These are phyloP conservation scores for Drosophila atripex DNA, from an alignment of 2,888 invertebrate species.

Conservation along the genomic window DNA sequence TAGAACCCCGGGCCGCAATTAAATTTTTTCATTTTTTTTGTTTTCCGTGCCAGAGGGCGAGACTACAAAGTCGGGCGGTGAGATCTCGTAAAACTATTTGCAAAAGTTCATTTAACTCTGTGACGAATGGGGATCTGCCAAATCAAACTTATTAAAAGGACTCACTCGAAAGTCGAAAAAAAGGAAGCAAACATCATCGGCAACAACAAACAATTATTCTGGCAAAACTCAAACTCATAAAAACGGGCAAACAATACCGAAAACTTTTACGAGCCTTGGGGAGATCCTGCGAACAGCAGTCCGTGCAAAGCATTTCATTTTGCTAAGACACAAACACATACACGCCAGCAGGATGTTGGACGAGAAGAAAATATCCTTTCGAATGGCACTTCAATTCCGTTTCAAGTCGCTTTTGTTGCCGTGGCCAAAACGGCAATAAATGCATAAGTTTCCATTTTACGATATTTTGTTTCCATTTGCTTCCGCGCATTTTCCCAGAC, in stretches of 20 bases:
- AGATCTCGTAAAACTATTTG: conserved; percentile 56
- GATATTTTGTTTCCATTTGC: conserved; percentile 70
- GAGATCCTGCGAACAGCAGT: conserved; percentile 31
- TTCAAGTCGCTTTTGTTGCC: conserved; percentile 32
- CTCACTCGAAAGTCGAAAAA: conserved; percentile 31
- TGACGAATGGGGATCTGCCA: conserved; percentile 25
- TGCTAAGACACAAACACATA: conserved; percentile 22
- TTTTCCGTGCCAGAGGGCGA: conserved; percentile 31
- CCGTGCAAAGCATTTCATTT: conserved; percentile 51
- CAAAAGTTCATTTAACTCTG: conserved; percentile 60
- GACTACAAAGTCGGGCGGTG: conserved; percentile 63
- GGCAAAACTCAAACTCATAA: conserved; percentile 61
- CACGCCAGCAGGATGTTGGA: background rate
- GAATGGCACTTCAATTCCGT: conserved; percentile 51
- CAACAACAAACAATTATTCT: conserved; percentile 68
- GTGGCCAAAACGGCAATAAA: conserved; percentile 61
- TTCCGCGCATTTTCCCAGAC: conserved; percentile 35
- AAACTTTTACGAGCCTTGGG: conserved; percentile 66
- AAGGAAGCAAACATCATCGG: conserved; percentile 40
- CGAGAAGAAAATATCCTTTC: conserved; percentile 45
- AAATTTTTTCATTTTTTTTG: conserved; percentile 45
- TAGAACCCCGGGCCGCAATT: conserved; percentile 56
- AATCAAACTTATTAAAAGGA: conserved; percentile 66
- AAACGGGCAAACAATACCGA: conserved; percentile 67
- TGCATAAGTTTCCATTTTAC: conserved; percentile 77